Evolutionary conservation across 2,888 invertebrate genomes (phyloP).

Genomic region (Fissipunctia ypsillon): DNA sequence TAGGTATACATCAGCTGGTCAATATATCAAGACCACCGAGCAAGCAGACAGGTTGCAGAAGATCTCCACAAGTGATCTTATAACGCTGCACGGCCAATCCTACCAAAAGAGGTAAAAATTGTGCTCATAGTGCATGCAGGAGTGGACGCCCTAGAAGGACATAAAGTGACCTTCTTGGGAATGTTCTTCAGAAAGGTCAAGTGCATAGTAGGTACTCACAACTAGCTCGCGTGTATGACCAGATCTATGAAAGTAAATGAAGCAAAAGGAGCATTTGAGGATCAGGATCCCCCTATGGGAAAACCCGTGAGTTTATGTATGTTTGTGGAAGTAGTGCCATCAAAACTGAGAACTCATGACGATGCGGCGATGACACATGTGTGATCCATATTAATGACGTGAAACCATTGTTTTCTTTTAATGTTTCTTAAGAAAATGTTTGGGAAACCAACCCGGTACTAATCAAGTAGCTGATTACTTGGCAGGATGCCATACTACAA

Average conservation of each 20-base stretch:
- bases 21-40: neutral
- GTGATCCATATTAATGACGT: neutral
- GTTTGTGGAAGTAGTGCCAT: too few relatives aligned
- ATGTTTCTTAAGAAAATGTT: slow-evolving; percentile 4
- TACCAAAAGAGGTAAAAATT: too few relatives aligned
- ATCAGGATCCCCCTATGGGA: too few relatives aligned
- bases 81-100: neutral
- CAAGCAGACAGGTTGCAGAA: neutral
- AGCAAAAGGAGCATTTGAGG: too few relatives aligned
- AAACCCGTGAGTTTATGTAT: too few relatives aligned
- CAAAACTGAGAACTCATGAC: slow-evolving; percentile 6
- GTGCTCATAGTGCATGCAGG: too few relatives aligned
- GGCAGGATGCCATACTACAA: slow-evolving; percentile 23
- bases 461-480: neutral
- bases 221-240: too few relatives aligned
- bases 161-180: too few relatives aligned
- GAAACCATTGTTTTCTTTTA: neutral
- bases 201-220: too few relatives aligned
- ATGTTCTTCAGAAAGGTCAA: too few relatives aligned
- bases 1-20: neutral
- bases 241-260: too few relatives aligned
- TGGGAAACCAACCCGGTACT: neutral
- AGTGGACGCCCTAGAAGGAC: too few relatives aligned
- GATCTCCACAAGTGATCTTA: neutral
- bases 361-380: neutral